A percentile compares a stretch with the other conserved stretches of the same genome.
Conservation (phyloP, 1,140 invertebrate species). For the Zaprionus inermis region DNA sequence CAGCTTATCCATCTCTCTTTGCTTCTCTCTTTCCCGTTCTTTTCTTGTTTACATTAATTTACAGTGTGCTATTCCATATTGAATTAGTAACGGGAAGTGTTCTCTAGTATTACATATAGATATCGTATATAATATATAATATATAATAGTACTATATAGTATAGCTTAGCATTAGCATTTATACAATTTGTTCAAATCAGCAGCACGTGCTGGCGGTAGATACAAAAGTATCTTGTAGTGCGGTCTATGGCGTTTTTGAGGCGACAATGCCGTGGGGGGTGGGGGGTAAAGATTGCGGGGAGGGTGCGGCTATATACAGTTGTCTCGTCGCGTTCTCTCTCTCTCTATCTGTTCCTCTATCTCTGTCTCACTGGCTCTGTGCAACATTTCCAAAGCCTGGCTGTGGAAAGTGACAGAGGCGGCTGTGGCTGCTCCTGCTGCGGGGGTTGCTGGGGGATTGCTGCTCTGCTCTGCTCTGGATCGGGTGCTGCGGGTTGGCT, state of each 20-base stretch:
- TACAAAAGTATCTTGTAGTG: conserved; percentile 47
- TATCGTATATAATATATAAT: conserved; percentile 49
- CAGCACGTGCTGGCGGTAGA: conserved; percentile 47
- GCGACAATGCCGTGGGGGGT: conserved; percentile 12
- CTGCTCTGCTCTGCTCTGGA: conserved; percentile 18
- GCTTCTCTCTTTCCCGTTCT: not conserved
- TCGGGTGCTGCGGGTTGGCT: not conserved
- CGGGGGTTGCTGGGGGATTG: no score
- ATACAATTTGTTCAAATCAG: conserved; percentile 76
- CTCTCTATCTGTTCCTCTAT: conserved; percentile 2
- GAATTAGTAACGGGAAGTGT: not conserved
- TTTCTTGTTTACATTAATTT: conserved; percentile 1
- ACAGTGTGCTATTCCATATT: not conserved
- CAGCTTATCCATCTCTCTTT: not conserved
- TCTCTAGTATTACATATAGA: conserved; percentile 33
- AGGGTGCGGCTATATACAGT: conserved; percentile 69
- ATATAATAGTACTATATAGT: conserved; percentile 17
- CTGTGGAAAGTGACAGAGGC: conserved; percentile 66
- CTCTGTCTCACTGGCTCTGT: conserved; percentile 40
- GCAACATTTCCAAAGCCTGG: conserved; percentile 69
- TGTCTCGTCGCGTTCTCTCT: conserved; percentile 32
- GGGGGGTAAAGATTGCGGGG: not conserved
- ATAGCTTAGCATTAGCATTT: conserved; percentile 63
- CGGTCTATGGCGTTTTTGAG: conserved; percentile 44
- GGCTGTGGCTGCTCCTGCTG: conserved; percentile 11